Base-by-base conservation (phyloP, 1,140 invertebrate species). In the Drosophila seguyi region DNA sequence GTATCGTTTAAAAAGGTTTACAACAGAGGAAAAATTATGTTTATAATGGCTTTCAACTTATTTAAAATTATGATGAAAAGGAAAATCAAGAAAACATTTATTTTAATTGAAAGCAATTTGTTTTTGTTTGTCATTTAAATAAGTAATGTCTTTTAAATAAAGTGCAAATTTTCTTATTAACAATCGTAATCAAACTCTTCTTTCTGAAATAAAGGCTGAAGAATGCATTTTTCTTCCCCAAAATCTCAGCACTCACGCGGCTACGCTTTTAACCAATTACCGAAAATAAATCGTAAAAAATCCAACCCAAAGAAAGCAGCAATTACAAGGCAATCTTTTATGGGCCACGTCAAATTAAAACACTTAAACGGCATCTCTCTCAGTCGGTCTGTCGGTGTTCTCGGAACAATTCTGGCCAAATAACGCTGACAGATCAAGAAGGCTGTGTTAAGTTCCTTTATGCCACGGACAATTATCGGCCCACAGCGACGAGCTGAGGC, bases 261-360 rank as follows among this genome's bases (percentile, higher is more conserved):
- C n/a, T n/a, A n/a, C 0, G 22, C 68, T 41, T 72, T 72, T 38
- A 72, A 50, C 29, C 68, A 72, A 72, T 72, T 72, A 72, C 31
- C 20, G 13, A 29, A 22, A 3, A 22, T 22, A 22, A 18, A 59
- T 38, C 34, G 36, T 38, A 59, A 38, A 48, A 27, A 42, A 41
- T n/a, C 6, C 1, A 62, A 25, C 8, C 25, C 20, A 6, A 29
- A 58, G 48, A 65, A 67, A 34, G 27, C 63, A 67, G 41, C 50
- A 55, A 42, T 79, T 78, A 38, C 56, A 44, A 44, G 38, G 42
- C 44, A 60, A 62, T 82, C 41, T 79, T 55, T 79, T 87, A 66
- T 87, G 79, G 55, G 42, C 27, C 68, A 69, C 62, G 80, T 57
- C 62, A 80, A 88, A 88, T 88, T 87, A 88, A 87, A 87, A 66